phyloP scores from a whole-genome alignment of 2,113 vertebrate species.

The Podiceps cristatus region DNA sequence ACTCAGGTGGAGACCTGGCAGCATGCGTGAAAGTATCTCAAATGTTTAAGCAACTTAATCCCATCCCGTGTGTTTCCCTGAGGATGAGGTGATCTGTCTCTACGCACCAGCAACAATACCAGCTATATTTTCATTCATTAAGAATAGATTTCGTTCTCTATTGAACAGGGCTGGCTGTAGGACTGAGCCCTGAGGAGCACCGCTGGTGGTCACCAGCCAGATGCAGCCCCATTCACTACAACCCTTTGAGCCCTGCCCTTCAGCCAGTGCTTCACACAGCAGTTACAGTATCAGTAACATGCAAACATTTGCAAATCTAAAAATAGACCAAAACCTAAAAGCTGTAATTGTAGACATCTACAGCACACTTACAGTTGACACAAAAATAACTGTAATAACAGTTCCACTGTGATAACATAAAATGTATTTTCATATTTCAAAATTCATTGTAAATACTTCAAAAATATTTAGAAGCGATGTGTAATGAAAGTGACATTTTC shows the following conservation, averaged over 20 bases:
- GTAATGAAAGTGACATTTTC: not conserved
- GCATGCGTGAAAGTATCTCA: not conserved
- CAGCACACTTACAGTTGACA: not conserved
- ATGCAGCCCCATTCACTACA: not conserved
- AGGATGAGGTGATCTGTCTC: not conserved
- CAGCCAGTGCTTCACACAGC: not conserved
- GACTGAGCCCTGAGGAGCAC: not conserved
- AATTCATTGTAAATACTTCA: not conserved
- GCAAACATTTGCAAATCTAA: not conserved
- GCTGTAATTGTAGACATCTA: not conserved
- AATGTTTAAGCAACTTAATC: not conserved
- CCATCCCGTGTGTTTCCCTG: not conserved
- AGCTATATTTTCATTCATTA: not conserved
- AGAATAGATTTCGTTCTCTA: not conserved
- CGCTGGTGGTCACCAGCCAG: accelerated
- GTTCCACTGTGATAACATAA: not conserved
- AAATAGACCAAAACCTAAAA: not conserved
- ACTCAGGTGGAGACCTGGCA: not conserved
- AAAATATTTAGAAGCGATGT: not conserved
- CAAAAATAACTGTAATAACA: not conserved
- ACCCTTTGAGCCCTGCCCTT: not conserved
- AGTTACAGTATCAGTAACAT: not conserved
- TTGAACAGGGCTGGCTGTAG: not conserved
- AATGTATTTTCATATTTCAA: not conserved
- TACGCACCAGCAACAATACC: not conserved